Evolutionary conservation across 1,140 invertebrate genomes (phyloP), one percentile per base, ranked within the genome.

Genomic region (Fopius arisanus): DNA sequence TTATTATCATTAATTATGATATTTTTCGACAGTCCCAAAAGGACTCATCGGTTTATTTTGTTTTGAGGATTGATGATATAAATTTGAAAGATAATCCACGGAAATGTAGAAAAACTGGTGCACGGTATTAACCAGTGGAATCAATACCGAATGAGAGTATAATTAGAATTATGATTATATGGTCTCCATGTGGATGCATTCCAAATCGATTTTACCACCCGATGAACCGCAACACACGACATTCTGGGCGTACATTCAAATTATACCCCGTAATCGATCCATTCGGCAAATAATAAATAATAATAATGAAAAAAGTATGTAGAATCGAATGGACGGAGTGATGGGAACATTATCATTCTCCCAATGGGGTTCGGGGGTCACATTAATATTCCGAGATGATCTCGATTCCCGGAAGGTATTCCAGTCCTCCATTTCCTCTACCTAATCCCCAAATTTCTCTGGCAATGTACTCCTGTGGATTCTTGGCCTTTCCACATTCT

Each of bases 371-470:
- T 65, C 54, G 40, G 51, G 73, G 68, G 77, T 70, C 66, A 67
- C 68, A 81, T 84, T 83, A 84, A 84, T 83, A 83, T 83, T 83
- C 80, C 54, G 73, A 70, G 72, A 75, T 75, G 70, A 68, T 69
- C 48, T 59, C 76, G 75, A 77, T 73, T 78, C 79, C 75, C 73
- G 71, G 77, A 77, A 78, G 78, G 78, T 79, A 80, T 81, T 81
- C 76, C 78, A 70, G 71, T 78, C 77, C 33, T 78, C 76, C 78
- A 80, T 82, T 82, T 79, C 78, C 77, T 65, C 63, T 67, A 16
- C 62, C 67, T 77, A 75, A 77, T 77, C 67, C 73, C 43, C 70
- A 31, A 77, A 77, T 75, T 73, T 79, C 75, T 74, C 73, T 67
- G 41, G 59, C 37, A 63, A 77, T 73, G 68, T 67, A 77, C 41